Conservation (phyloP, 2,888 invertebrate species). For the Megalurothrips usitatus region DNA sequence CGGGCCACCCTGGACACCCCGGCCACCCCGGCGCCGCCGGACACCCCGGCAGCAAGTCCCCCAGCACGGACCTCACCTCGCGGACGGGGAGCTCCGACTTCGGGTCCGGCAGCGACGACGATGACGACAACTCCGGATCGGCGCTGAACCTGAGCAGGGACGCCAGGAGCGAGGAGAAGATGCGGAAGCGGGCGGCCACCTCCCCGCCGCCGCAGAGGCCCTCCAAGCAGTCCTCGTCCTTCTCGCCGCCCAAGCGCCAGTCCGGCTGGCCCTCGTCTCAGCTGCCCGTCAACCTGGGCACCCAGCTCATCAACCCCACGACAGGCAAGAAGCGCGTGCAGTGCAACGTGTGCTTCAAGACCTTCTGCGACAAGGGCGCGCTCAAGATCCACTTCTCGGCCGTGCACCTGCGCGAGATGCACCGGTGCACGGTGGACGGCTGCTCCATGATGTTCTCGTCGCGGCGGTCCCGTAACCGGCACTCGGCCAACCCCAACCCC, state of each 20-base stretch:
- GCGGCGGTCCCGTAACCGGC: slow-evolving; percentile 88
- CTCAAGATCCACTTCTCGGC: slow-evolving; percentile 99
- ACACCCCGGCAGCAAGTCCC: slow-evolving; percentile 39
- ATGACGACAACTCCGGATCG: slow-evolving; percentile 58
- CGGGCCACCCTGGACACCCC: slow-evolving; percentile 44
- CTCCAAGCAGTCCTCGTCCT: slow-evolving; percentile 42
- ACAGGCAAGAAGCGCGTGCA: slow-evolving; percentile 96
- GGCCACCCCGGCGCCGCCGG: slow-evolving; percentile 42
- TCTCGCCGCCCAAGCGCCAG: slow-evolving; percentile 72
- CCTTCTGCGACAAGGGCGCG: slow-evolving; percentile 99
- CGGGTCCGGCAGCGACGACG: slow-evolving; percentile 57
- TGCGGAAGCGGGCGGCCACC: slow-evolving; percentile 40
- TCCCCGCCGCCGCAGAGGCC: slow-evolving; percentile 46
- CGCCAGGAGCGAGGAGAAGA: slow-evolving; percentile 39
- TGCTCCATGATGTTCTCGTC: slow-evolving; percentile 99
- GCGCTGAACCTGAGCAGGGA: slow-evolving; percentile 62
- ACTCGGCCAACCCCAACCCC: slow-evolving; percentile 97
- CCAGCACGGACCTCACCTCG: slow-evolving; percentile 44
- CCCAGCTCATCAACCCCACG: slow-evolving; percentile 85
- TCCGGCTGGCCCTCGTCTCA: slow-evolving; percentile 60
- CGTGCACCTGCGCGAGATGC: slow-evolving; percentile 98
- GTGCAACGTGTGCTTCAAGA: slow-evolving; percentile 96
- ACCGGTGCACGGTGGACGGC: slow-evolving; percentile 97
- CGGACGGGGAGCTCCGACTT: slow-evolving; percentile 51
- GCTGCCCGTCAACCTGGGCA: slow-evolving; percentile 75